Conservation (phyloP, 2,888 invertebrate genomes). For the Athripsodes cinereus region DNA sequence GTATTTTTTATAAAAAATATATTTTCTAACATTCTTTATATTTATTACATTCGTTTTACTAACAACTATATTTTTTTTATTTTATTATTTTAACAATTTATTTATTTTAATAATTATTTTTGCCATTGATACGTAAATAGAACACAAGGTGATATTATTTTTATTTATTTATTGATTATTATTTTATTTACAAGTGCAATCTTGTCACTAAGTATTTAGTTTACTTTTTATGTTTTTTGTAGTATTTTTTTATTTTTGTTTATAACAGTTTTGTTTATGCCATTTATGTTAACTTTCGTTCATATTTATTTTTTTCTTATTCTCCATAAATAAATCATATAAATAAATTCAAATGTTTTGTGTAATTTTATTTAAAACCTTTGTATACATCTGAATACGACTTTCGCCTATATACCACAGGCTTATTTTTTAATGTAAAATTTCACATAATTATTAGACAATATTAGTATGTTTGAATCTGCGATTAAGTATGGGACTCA, state of each 20-base stretch:
- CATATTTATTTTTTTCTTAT: neutral
- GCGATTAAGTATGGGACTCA: no score
- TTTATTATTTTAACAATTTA: neutral
- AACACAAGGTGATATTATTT: neutral
- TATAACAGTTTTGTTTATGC: conserved; percentile 10
- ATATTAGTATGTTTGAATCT: no score
- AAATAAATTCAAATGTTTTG: no score
- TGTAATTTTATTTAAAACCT: no score
- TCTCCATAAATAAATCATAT: no score
- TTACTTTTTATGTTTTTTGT: conserved; percentile 8
- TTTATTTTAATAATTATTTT: neutral
- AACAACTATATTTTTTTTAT: neutral
- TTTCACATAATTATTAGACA: no score
- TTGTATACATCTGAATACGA: no score
- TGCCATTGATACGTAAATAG: neutral
- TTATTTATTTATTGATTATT: neutral
- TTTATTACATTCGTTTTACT: neutral
- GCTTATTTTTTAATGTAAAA: no score
- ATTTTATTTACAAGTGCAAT: conserved; percentile 12
- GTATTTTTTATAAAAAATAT: conserved; percentile 5
- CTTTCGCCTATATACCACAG: no score
- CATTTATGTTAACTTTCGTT: conserved; percentile 1
- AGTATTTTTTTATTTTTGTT: conserved; percentile 13
- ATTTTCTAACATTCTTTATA: neutral
- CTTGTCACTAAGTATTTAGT: conserved; percentile 23